Evolutionary conservation across 2,797 vertebrate species (phyloP).

Genomic region (Ambastaia sidthimunki): DNA sequence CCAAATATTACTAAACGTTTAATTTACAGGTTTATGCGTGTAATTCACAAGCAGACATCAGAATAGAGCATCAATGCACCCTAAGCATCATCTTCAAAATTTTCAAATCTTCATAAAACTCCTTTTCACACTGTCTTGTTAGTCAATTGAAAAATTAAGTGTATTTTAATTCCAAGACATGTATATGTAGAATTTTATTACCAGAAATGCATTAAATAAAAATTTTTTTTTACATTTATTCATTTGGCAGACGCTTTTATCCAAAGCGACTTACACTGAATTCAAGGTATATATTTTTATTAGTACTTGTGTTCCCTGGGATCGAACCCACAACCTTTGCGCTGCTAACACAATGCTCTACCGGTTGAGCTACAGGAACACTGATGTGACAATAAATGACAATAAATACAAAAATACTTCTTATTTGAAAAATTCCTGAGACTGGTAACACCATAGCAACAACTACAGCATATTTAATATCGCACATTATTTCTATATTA

Average conservation of each 20-base stretch:
- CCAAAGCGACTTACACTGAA: too few relatives aligned
- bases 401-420: constrained; percentile 7
- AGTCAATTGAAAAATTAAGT: constrained; percentile 25
- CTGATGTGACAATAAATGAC: too few relatives aligned
- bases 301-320: too few relatives aligned
- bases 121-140: background rate
- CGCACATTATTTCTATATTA: constrained; percentile 18
- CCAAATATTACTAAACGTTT: too few relatives aligned
- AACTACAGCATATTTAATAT: constrained; percentile 2
- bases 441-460: background rate
- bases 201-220: constrained; percentile 1
- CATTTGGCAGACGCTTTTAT: too few relatives aligned
- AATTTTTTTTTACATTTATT: too few relatives aligned
- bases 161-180: constrained; percentile 12
- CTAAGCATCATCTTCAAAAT: background rate
- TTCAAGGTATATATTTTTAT: too few relatives aligned
- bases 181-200: background rate
- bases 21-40: too few relatives aligned
- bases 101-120: background rate
- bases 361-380: too few relatives aligned
- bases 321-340: too few relatives aligned
- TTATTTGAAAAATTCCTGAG: background rate
- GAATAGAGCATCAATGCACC: background rate
- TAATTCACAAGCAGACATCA: too few relatives aligned
- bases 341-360: too few relatives aligned